Evolutionary conservation across 2,113 vertebrate species (phyloP).

Genomic region (Eleginops maclovinus): DNA sequence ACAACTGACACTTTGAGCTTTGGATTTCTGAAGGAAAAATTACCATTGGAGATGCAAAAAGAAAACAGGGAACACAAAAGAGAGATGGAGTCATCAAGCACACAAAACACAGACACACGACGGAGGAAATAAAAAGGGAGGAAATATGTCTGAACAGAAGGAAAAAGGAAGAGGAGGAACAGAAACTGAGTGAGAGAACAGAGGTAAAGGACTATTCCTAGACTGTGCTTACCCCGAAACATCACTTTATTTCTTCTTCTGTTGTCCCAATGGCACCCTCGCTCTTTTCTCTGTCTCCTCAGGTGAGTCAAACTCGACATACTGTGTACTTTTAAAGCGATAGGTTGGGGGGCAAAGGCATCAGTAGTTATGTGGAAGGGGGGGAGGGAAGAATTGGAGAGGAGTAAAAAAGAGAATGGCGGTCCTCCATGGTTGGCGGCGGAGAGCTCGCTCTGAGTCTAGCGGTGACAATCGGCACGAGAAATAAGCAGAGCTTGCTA

Average conservation of each 20-base stretch:
- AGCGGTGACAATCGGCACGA: slow-evolving; percentile 19
- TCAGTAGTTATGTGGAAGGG: slow-evolving; percentile 71
- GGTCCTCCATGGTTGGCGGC: slow-evolving; percentile 72
- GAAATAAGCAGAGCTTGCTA: slow-evolving; percentile 37
- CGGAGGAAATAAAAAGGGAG: slow-evolving; percentile 55
- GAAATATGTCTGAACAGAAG: slow-evolving; percentile 70
- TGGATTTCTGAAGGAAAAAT: slow-evolving; percentile 47
- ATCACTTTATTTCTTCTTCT: slow-evolving; percentile 83
- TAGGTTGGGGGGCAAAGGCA: slow-evolving; percentile 74
- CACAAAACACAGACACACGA: slow-evolving; percentile 78
- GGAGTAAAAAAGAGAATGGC: slow-evolving; percentile 67
- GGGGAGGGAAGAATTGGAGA: slow-evolving; percentile 40
- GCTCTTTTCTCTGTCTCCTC: slow-evolving; percentile 79
- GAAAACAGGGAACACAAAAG: slow-evolving; percentile 60
- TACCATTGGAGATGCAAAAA: slow-evolving; percentile 67
- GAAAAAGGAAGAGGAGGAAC: slow-evolving; percentile 69
- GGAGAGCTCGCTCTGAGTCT: slow-evolving; percentile 46
- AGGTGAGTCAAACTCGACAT: slow-evolving; percentile 80
- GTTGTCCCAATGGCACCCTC: slow-evolving; percentile 78
- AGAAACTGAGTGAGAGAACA: slow-evolving; percentile 75
- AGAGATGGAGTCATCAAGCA: slow-evolving; percentile 77
- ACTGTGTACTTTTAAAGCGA: slow-evolving; percentile 81
- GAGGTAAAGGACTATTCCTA: slow-evolving; percentile 81
- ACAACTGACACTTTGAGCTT: slow-evolving; percentile 39
- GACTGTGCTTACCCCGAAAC: slow-evolving; percentile 86